Conservation (phyloP, 2,113 vertebrate genomes). For the Sterrhoptilus dennistouni region DNA sequence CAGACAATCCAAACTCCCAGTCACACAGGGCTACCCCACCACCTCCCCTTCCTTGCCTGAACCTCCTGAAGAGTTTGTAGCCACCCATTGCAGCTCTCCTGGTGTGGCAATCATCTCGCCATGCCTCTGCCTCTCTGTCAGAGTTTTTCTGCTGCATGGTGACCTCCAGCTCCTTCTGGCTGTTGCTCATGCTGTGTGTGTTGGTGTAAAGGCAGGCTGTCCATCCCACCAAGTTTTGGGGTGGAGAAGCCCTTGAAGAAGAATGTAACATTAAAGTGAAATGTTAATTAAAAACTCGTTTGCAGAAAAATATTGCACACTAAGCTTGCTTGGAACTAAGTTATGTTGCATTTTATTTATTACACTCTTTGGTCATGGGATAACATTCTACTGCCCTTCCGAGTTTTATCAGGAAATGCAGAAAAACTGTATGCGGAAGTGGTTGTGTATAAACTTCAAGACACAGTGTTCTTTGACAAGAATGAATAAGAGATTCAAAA, state of each 20-base stretch:
- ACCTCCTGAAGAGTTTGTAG: neutral
- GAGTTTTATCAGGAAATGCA: neutral
- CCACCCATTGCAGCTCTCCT: neutral
- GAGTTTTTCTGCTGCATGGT: neutral
- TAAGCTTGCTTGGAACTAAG: neutral
- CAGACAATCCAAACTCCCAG: neutral
- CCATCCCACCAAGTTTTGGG: neutral
- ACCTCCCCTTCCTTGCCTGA: neutral
- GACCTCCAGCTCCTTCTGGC: neutral
- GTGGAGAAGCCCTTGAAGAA: neutral
- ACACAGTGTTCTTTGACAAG: neutral
- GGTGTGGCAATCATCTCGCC: neutral
- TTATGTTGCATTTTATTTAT: neutral
- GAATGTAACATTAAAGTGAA: neutral
- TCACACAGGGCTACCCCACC: neutral
- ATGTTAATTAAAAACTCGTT: neutral
- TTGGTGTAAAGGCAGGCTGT: neutral
- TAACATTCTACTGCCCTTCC: neutral
- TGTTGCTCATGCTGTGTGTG: neutral
- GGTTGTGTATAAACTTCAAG: neutral
- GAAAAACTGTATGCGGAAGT: neutral
- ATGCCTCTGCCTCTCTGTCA: rapidly evolving
- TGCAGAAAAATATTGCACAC: neutral
- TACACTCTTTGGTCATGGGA: neutral
- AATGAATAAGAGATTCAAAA: neutral